Conservation (phyloP, 2,888 invertebrate species). For the Lasioglossum oenotherae region DNA sequence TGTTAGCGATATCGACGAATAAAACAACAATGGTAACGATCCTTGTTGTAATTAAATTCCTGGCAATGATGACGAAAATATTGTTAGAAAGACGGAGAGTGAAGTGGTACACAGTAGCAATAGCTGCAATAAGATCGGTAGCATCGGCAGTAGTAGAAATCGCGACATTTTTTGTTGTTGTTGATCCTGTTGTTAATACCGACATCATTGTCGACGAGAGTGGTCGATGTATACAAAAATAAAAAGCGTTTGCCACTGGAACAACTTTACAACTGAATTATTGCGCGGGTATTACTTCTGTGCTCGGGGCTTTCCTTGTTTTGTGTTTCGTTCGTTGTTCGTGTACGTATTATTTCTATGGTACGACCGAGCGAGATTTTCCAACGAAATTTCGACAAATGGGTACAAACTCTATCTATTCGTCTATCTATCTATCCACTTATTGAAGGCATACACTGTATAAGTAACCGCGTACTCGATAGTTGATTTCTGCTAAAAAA, state of each 20-base stretch:
- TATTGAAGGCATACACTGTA: conserved; percentile 25
- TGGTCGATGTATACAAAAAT: not conserved
- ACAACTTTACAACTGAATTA: not conserved
- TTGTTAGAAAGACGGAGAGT: conserved; percentile 34
- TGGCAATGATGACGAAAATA: conserved; percentile 1
- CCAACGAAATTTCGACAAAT: not conserved
- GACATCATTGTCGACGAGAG: not conserved
- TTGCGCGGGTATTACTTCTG: conserved; percentile 11
- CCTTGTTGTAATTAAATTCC: not conserved
- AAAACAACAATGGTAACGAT: not conserved
- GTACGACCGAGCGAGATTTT: not conserved
- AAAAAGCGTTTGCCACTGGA: not conserved
- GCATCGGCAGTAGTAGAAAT: not conserved
- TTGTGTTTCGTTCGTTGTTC: not conserved
- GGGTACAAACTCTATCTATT: conserved; percentile 4
- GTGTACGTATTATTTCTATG: not conserved
- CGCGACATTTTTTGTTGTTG: not conserved
- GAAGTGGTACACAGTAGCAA: conserved; percentile 6
- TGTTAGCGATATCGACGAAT: conserved; percentile 3
- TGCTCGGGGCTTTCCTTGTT: not conserved
- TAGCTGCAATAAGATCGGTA: not conserved
- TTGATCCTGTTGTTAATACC: not conserved
- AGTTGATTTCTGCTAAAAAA: conserved; percentile 23
- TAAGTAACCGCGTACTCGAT: conserved; percentile 50
- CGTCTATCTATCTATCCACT: conserved; percentile 10